Percentiles rank a stretch among this genome's conserved stretches.
These are phyloP conservation scores for Diachasma alloeum DNA, from an alignment of 1,140 invertebrate genomes.

Conservation along the genomic window DNA sequence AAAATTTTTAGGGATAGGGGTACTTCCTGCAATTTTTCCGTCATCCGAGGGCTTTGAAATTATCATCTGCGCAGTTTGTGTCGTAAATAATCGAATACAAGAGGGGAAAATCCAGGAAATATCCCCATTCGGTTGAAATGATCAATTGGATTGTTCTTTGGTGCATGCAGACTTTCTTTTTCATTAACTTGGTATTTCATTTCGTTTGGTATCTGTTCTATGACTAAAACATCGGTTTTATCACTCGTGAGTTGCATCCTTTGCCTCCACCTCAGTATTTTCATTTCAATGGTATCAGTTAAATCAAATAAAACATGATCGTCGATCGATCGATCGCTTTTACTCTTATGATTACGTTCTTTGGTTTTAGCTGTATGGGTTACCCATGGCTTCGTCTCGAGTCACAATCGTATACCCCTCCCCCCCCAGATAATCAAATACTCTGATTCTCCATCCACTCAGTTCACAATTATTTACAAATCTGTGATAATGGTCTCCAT, in stretches of 20 bases:
- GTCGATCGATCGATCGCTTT: slow-evolving; percentile 18
- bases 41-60: too few relatives aligned
- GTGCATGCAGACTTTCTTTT: not conserved
- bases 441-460: not conserved
- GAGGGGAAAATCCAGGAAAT: too few relatives aligned
- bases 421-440: not conserved
- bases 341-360: slow-evolving; percentile 52
- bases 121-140: not conserved
- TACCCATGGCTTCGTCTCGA: slow-evolving; percentile 26
- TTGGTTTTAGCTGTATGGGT: slow-evolving; percentile 61
- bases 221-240: not conserved
- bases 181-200: not conserved
- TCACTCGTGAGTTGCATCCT: not conserved
- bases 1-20: not conserved
- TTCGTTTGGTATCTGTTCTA: slow-evolving; percentile 1
- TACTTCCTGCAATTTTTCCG: too few relatives aligned
- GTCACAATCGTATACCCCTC: slow-evolving; percentile 24
- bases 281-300: not conserved
- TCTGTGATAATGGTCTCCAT: not conserved
- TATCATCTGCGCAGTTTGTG: not conserved
- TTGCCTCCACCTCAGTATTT: too few relatives aligned
- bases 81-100: too few relatives aligned
- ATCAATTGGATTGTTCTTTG: not conserved
- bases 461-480: slow-evolving; percentile 26
- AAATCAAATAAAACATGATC: slow-evolving; percentile 23